Conservation (phyloP, 23 tunicate species). For the Ascidia mentula region DNA sequence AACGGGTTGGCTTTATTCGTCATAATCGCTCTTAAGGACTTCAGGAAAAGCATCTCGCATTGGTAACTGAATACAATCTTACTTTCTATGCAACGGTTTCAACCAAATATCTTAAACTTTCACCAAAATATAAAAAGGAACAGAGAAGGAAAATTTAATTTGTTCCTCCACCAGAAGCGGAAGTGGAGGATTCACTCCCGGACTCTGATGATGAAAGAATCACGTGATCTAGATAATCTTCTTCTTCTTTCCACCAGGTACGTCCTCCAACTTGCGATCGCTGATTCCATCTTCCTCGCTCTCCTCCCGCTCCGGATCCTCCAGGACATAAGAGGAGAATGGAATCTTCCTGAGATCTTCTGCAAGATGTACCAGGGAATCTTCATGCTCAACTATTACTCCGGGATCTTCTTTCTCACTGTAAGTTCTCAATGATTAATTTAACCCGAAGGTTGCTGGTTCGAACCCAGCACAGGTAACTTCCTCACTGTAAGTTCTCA, state of each 20-base stretch:
- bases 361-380: constrained; percentile 47
- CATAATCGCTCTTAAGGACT: constrained; percentile 58
- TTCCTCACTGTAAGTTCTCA: too few species aligned
- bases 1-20: constrained; percentile 66
- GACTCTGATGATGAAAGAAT: too few species aligned
- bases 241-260: constrained; percentile 70
- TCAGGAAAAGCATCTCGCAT: constrained; percentile 74
- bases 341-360: constrained; percentile 33
- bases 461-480: too few species aligned
- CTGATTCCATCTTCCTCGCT: constrained; percentile 58
- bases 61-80: too few species aligned
- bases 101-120: too few species aligned
- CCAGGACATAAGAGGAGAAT: constrained; percentile 34
- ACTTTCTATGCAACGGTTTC: too few species aligned
- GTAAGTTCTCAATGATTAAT: constrained; percentile 27
- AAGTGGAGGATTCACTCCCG: too few species aligned
- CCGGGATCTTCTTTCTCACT: constrained; percentile 80
- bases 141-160: too few species aligned
- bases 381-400: constrained; percentile 70
- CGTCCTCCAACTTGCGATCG: constrained; percentile 81
- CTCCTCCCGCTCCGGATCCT: constrained; percentile 49
- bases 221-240: too few species aligned
- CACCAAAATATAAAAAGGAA: too few species aligned
- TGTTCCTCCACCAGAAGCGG: too few species aligned
- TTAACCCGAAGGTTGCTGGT: too few species aligned